Evolutionary conservation across 2,113 vertebrate genomes (phyloP).

Genomic region (Thinocorus orbignyianus): DNA sequence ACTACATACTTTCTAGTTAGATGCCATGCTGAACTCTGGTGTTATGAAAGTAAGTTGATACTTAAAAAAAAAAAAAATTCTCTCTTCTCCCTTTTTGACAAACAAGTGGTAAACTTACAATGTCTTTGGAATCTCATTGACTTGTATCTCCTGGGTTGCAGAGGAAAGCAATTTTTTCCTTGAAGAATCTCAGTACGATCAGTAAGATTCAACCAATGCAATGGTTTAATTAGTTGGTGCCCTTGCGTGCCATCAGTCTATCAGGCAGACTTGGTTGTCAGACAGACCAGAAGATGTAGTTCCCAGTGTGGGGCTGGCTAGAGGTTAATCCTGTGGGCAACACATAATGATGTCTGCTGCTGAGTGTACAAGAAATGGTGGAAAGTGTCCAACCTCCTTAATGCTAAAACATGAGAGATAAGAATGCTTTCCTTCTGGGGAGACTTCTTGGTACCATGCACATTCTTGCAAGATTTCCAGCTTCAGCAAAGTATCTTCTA

Average conservation of each 20-base stretch:
- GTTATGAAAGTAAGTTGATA: background rate
- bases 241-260: background rate
- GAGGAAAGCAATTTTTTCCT: background rate
- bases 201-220: rapidly evolving
- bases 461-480: background rate
- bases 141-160: rapidly evolving
- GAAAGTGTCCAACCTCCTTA: background rate
- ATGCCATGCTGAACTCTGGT: background rate
- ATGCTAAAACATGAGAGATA: background rate
- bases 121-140: background rate
- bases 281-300: rapidly evolving
- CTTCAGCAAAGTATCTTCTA: background rate
- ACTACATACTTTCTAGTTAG: background rate
- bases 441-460: background rate
- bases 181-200: background rate
- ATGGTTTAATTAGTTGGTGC: background rate
- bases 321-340: rapidly evolving
- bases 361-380: rapidly evolving
- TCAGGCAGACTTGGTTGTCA: no score
- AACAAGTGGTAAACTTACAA: background rate
- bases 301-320: background rate
- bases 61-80: background rate
- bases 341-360: background rate
- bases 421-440: background rate
- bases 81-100: background rate